Percentiles rank a stretch among this genome's conserved stretches.
Evolutionary conservation across 2,113 vertebrate genomes (phyloP).

Genomic region (Antigone vipio): DNA sequence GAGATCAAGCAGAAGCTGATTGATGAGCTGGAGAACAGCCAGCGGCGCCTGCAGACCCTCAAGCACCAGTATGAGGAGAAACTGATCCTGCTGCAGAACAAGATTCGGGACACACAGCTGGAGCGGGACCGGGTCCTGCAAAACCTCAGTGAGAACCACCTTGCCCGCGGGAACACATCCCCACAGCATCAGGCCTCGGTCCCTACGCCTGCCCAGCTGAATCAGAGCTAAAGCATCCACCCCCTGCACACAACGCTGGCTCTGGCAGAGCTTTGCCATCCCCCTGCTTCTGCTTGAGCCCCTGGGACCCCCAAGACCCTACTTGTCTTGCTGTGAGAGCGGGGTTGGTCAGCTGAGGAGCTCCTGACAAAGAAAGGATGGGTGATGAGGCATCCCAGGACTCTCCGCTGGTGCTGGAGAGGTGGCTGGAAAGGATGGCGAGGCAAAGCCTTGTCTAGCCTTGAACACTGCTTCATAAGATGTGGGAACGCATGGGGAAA

Average conservation of each 20-base stretch:
- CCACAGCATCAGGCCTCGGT: fast-evolving
- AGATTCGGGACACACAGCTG: constrained; percentile 95
- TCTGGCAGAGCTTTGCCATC: not conserved
- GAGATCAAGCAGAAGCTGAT: constrained; percentile 99
- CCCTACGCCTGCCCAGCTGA: not conserved
- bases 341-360: not conserved
- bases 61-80: constrained; percentile 98
- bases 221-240: not conserved
- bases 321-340: not conserved
- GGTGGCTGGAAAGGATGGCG: not conserved
- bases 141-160: constrained; percentile 86
- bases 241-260: not conserved
- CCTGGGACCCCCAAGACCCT: not conserved
- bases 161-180: not conserved
- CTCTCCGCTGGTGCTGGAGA: not conserved
- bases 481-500: not conserved
- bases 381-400: no score
- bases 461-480: not conserved
- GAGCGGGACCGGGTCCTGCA: constrained; percentile 94
- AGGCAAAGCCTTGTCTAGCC: not conserved
- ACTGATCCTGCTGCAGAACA: constrained; percentile 94
- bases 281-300: not conserved
- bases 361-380: not conserved
- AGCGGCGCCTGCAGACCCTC: constrained; percentile 89
- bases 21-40: constrained; percentile 96